Base-by-base conservation (phyloP, 2,888 invertebrate species). In the Salticus scenicus region DNA sequence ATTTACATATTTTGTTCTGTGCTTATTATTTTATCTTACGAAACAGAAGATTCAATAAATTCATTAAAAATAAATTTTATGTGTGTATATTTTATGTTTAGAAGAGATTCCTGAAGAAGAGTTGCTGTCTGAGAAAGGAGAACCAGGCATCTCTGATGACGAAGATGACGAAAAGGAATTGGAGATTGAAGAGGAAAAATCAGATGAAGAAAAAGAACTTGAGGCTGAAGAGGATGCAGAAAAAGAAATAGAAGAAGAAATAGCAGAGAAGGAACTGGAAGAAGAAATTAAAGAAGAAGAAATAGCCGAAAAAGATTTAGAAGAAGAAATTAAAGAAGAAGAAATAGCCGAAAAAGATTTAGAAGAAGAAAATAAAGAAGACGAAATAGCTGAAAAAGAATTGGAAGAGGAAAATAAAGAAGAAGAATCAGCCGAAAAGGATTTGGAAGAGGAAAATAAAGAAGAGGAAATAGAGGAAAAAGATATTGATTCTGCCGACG, bases 401-500 rank as follows among this genome's bases (percentile, higher is more conserved):
- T 57, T 37, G 20, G 63, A 69, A 27, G 70, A 71, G 0, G 28
- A 41, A 0, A 37, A 20, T 24, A 28, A 76, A 4, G 47, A 67
- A 10, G 41, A 47, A n/a, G 28, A 42, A 41, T n/a, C 31, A 47
- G 66, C 27, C 24, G n/a, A 10, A 24, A 24, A 51, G 12, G 64
- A 71, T 8, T 63, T 41, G 17, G 64, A 72, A 31, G 27, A 28
- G 0, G 42, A 37, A 0, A 57, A 41, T 10, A 63, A 41, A 7
- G 64, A 64, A 71, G 78, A 79, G 20, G 63, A 37, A 1, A 31
- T 47, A 5, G 57, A 57, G 10, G 69, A 77, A 28, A 12, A 33
- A 2, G 63, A 57, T 41, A 63, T 4, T 67, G 67, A 67, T 20
- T 24, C 24, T 28, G 66, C 24, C 28, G 30, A 66, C 24, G 2